A percentile compares a stretch with the other conserved stretches of the same genome.
Conservation (phyloP, 2,888 invertebrate species). For the Bombyx huttoni region DNA sequence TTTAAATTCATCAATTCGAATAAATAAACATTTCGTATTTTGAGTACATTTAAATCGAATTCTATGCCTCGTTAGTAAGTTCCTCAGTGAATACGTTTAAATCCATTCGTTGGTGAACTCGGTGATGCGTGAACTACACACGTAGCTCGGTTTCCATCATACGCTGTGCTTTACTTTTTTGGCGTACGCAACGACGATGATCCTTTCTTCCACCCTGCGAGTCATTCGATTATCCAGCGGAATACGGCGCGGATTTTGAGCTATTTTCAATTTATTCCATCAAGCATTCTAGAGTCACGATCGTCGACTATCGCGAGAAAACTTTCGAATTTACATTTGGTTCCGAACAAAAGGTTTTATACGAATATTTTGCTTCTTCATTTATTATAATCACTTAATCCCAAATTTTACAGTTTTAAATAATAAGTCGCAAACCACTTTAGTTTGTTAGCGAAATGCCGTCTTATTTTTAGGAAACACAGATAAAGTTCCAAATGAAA, state of each 20-base stretch:
- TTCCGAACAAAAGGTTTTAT: not conserved
- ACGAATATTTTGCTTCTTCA: too few relatives aligned
- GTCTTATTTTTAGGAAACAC: too few relatives aligned
- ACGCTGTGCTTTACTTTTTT: conserved; percentile 24
- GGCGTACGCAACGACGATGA: conserved; percentile 19
- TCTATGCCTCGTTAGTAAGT: not conserved
- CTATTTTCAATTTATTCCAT: conserved; percentile 21
- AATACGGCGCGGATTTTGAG: conserved; percentile 21
- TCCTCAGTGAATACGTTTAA: conserved; percentile 7
- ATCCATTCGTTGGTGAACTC: conserved; percentile 18
- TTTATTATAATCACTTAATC: too few relatives aligned
- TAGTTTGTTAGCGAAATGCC: too few relatives aligned
- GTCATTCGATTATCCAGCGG: conserved; percentile 27
- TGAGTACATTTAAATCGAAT: too few relatives aligned
- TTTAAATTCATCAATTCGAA: too few relatives aligned
- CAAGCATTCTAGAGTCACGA: conserved; percentile 7
- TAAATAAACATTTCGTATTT: too few relatives aligned
- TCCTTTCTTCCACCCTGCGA: conserved; percentile 24
- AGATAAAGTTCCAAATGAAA: too few relatives aligned
- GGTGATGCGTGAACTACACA: conserved; percentile 22
- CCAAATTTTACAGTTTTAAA: too few relatives aligned
- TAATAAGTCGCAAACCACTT: too few relatives aligned
- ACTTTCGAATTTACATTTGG: not conserved
- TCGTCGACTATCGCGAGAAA: conserved; percentile 16
- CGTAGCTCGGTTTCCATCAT: conserved; percentile 28